Evolutionary conservation across 2,888 invertebrate genomes (phyloP), one percentile per base, ranked within the genome.

Genomic region (Ichneumon xanthorius): DNA sequence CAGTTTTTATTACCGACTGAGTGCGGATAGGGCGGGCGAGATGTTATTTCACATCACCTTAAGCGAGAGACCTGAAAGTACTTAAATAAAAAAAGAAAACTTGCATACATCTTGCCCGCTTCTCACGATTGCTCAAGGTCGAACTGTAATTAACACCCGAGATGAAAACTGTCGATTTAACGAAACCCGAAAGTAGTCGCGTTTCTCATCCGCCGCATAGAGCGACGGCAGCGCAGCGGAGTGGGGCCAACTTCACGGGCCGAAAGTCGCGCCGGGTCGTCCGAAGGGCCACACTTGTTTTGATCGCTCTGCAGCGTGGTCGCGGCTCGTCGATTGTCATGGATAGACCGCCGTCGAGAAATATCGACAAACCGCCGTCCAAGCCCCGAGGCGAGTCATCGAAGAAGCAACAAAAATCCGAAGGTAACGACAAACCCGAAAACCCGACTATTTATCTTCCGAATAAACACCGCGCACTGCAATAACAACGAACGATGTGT

Each of bases 291-390:
- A 50, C 50, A 50, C 16, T 50, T 50, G 50, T 50, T 50, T 50
- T 50, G 50, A 50, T 50, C n/a, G 50, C 50, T 50, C n/a, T 4
- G 16, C n/a, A n/a, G n/a, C 50, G 50, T 3, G 50, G 50, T 50
- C n/a, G 16, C 50, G 50, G 50, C 50, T n/a, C 50, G 50, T 50
- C 50, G 50, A 50, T 50, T 50, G 50, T 50, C 50, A 50, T 50
- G 50, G 50, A 50, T 50, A 50, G 50, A 16, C n/a, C 50, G n/a
- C 50, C 50, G 33, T 33, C 33, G 33, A 33, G 33, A 33, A 33
- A 33, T 5, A 4, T 33, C 33, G 33, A 33, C 5, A 33, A 33
- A 33, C 33, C 33, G 6, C 5, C 33, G 50, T 16, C n/a, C 50
- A 50, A 50, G 50, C 6, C n/a, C 5, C 4, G 50, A 14, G 50